Percentiles rank a stretch among this genome's conserved stretches.
Evolutionary conservation across 2,888 invertebrate genomes (phyloP).

Genomic region (Pollenia labialis): DNA sequence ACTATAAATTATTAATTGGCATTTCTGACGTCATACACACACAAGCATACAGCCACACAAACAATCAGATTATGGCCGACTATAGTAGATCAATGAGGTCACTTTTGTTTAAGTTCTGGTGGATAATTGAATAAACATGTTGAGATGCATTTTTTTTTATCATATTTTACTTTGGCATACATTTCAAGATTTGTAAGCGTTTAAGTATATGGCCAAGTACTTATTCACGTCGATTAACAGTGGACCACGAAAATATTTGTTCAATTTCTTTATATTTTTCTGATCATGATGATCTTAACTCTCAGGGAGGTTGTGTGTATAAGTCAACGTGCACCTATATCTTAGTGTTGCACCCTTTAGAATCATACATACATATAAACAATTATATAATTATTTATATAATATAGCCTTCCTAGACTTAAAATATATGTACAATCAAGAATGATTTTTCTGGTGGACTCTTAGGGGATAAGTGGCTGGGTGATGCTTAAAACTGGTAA

Average conservation of each 20-base stretch:
- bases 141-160: slow-evolving; percentile 67
- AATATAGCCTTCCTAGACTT: too few relatives aligned
- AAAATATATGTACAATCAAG: too few relatives aligned
- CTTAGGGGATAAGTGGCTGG: too few relatives aligned
- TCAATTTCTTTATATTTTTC: not conserved
- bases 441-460: too few relatives aligned
- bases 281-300: too few relatives aligned
- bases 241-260: not conserved
- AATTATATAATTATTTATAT: too few relatives aligned
- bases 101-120: slow-evolving; percentile 67
- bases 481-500: too few relatives aligned
- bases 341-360: too few relatives aligned
- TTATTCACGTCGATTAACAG: slow-evolving; percentile 40
- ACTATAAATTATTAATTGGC: slow-evolving; percentile 65
- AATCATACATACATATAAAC: too few relatives aligned
- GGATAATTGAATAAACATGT: slow-evolving; percentile 74
- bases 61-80: slow-evolving; percentile 60
- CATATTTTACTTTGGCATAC: slow-evolving; percentile 65
- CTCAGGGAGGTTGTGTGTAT: too few relatives aligned
- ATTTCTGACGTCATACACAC: slow-evolving; percentile 67
- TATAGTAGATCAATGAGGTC: slow-evolving; percentile 71
- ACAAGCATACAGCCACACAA: not conserved
- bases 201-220: slow-evolving; percentile 48
- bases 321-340: too few relatives aligned
- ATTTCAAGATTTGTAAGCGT: slow-evolving; percentile 58